phyloP scores from a whole-genome alignment of 23 tunicate species.

The Styela clava region DNA sequence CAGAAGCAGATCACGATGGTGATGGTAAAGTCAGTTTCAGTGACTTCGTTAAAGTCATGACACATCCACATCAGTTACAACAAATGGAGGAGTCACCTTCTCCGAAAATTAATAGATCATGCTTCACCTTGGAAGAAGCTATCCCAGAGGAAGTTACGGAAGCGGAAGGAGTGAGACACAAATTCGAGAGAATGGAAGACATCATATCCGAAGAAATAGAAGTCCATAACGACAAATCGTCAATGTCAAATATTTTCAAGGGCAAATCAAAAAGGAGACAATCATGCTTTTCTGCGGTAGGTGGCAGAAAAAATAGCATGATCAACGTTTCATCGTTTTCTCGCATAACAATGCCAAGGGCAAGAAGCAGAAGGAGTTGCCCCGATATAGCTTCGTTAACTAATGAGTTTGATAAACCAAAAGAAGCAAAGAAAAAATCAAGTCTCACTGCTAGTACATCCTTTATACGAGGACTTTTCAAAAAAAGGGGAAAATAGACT shows the following conservation, averaged over 20 bases:
- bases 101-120: background rate
- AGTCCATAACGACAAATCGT: background rate
- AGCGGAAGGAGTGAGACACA: background rate
- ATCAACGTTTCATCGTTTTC: background rate
- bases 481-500: background rate
- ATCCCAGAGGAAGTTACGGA: background rate
- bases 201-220: no score
- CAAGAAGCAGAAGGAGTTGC: background rate
- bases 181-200: background rate
- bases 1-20: conserved; percentile 16
- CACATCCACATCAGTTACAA: background rate
- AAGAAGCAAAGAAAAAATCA: background rate
- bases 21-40: conserved; percentile 20
- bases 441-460: background rate
- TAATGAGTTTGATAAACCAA: background rate
- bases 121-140: background rate
- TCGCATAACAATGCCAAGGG: background rate
- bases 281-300: background rate
- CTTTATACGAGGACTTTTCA: background rate
- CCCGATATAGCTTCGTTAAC: background rate
- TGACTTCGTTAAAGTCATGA: conserved; percentile 18
- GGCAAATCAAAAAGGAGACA: background rate
- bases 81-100: background rate
- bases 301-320: background rate
- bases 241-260: background rate